A percentile compares a stretch with the other conserved stretches of the same genome.
Conservation (phyloP, 2,797 vertebrate genomes). For the Platyrinchus mystaceus region DNA sequence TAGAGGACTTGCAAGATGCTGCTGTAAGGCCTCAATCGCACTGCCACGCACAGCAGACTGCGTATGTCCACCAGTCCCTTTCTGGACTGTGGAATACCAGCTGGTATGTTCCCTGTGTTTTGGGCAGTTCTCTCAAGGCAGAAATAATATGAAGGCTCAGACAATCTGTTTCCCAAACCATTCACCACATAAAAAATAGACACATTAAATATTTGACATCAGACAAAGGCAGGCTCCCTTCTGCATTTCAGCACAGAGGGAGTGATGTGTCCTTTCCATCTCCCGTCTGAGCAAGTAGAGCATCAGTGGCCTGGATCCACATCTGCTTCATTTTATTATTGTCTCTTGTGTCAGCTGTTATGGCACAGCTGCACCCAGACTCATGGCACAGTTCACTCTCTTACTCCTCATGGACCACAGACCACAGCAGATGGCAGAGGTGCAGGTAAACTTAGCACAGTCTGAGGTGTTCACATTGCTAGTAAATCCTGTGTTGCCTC, state of each 20-base stretch:
- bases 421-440: neutral
- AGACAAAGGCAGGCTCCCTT: neutral
- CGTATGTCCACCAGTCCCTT: neutral
- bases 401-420: neutral
- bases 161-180: neutral
- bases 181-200: neutral
- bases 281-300: neutral
- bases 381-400: neutral
- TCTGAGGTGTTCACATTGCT: neutral
- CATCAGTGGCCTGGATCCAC: neutral
- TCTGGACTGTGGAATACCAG: neutral
- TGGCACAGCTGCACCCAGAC: neutral
- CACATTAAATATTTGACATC: neutral
- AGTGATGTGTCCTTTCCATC: neutral
- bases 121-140: neutral
- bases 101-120: neutral
- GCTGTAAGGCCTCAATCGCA: neutral
- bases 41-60: neutral
- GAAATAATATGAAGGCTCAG: neutral
- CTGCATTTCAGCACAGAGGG: neutral
- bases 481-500: neutral
- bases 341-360: neutral
- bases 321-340: neutral
- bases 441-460: neutral
- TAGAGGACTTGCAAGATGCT: neutral